These are phyloP conservation scores for Alentia gelatinosa DNA, from an alignment of 2,888 invertebrate species.

Conservation along the genomic window DNA sequence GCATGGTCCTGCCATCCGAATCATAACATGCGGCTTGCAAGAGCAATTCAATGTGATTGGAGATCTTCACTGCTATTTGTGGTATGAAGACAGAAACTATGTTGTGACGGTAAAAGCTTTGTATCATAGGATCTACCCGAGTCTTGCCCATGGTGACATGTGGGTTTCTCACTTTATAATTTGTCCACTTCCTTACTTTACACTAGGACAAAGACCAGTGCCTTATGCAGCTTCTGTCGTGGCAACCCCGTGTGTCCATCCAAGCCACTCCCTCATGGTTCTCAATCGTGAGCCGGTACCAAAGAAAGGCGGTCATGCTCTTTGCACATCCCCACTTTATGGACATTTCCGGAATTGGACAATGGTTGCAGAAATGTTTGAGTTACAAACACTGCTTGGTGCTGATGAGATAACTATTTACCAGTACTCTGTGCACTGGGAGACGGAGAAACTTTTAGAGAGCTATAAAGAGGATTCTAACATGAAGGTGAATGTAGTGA, in stretches of 20 bases:
- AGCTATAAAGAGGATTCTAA: constrained; percentile 36
- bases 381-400: constrained; percentile 60
- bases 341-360: constrained; percentile 53
- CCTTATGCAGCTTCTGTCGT: constrained; percentile 60
- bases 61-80: constrained; percentile 61
- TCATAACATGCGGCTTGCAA: constrained; percentile 62
- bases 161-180: constrained; percentile 62
- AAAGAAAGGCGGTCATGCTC: constrained; percentile 41
- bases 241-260: constrained; percentile 32
- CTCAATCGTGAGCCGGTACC: constrained; percentile 53
- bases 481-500: constrained; percentile 55
- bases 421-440: constrained; percentile 45
- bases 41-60: constrained; percentile 58
- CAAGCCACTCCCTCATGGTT: constrained; percentile 56
- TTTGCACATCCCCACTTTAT: constrained; percentile 61
- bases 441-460: constrained; percentile 38
- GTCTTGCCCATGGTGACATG: constrained; percentile 57
- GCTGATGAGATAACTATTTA: constrained; percentile 58
- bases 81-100: constrained; percentile 55
- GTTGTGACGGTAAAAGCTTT: constrained; percentile 51
- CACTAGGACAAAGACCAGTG: background rate
- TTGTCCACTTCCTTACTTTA: constrained; percentile 54
- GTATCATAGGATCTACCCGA: constrained; percentile 61
- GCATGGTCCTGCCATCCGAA: constrained; percentile 60
- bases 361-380: constrained; percentile 61